Evolutionary conservation across 1,140 invertebrate species (phyloP).

Genomic region (Drosophila ercepeae): DNA sequence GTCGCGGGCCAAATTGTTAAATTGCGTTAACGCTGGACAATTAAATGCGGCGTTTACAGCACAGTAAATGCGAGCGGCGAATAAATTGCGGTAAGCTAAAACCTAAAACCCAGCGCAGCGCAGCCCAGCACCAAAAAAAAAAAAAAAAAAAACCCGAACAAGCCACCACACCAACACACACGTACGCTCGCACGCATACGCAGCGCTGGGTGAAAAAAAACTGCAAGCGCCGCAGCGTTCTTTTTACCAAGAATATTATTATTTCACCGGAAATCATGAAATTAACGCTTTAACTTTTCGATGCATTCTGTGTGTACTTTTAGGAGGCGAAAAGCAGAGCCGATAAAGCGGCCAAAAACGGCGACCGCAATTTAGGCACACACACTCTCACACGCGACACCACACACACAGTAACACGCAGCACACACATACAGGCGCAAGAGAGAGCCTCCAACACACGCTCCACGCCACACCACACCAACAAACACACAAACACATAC

Average conservation of each 20-base stretch:
- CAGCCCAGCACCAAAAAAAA: neutral
- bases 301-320: constrained; percentile 31
- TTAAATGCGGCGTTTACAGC: constrained; percentile 42
- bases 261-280: constrained; percentile 9
- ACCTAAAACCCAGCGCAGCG: constrained; percentile 47
- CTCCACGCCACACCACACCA: constrained; percentile 3
- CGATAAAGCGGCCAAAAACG: constrained; percentile 47
- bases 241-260: constrained; percentile 24
- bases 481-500: constrained; percentile 37
- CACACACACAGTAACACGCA: constrained; percentile 20
- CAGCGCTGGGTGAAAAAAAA: constrained; percentile 65
- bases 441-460: constrained; percentile 37
- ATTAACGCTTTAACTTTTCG: constrained; percentile 11
- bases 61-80: constrained; percentile 55
- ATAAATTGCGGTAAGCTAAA: constrained; percentile 64
- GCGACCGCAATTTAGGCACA: constrained; percentile 41
- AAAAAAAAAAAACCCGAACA: constrained; percentile 54
- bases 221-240: constrained; percentile 61
- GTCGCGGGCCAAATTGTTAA: constrained; percentile 47
- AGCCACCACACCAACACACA: constrained; percentile 35
- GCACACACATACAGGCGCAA: neutral
- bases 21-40: constrained; percentile 56
- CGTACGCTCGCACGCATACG: constrained; percentile 8
- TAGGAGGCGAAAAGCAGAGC: constrained; percentile 56
- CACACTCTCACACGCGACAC: constrained; percentile 13